Conservation (phyloP, 2,888 invertebrate genomes). For the Chymomyza fuscimana region DNA sequence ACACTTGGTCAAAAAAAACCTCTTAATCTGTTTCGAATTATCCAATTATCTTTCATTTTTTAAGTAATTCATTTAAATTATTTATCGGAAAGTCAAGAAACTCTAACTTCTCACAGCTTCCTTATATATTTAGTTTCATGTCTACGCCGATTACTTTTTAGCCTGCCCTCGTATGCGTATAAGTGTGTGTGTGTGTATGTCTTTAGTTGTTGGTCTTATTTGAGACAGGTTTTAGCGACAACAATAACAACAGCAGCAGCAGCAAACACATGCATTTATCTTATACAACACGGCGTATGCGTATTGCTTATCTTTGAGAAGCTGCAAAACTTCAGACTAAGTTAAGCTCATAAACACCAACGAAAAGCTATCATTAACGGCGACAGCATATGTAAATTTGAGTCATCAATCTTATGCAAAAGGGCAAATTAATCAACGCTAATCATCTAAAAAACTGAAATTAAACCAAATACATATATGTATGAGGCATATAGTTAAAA, state of each 20-base stretch:
- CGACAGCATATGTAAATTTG: slow-evolving; percentile 22
- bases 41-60: too few relatives aligned
- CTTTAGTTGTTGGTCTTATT: slow-evolving; percentile 19
- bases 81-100: too few relatives aligned
- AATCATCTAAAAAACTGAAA: slow-evolving; percentile 41
- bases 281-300: slow-evolving; percentile 36
- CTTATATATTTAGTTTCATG: too few relatives aligned
- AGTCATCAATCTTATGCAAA: slow-evolving; percentile 18
- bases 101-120: too few relatives aligned
- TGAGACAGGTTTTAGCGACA: slow-evolving; percentile 43
- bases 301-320: slow-evolving; percentile 25
- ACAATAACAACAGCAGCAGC: slow-evolving; percentile 12
- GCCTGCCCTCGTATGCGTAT: too few relatives aligned
- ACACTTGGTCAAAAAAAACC: too few relatives aligned
- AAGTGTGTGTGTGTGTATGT: slow-evolving; percentile 1
- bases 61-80: too few relatives aligned
- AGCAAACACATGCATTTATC: slow-evolving; percentile 20
- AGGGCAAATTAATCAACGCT: slow-evolving; percentile 62
- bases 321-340: neutral
- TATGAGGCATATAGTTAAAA: neutral
- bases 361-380: slow-evolving; percentile 6
- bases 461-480: slow-evolving; percentile 6
- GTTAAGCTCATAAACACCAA: neutral
- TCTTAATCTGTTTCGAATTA: too few relatives aligned
- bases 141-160: too few relatives aligned